Evolutionary conservation across 2,888 invertebrate species (phyloP).

Genomic region (Thysanoteuthis rhombus): DNA sequence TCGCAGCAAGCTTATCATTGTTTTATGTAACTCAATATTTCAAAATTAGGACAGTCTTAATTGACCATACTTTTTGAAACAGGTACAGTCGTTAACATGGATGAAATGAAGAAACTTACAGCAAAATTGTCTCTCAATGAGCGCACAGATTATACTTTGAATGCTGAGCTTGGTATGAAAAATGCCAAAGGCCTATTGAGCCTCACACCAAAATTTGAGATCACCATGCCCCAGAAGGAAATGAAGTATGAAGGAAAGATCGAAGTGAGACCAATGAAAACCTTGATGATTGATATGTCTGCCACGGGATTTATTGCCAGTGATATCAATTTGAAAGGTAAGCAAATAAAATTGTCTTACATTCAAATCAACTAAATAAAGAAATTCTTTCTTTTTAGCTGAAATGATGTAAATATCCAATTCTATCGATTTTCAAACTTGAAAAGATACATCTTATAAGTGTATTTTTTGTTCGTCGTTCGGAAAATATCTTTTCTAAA

Average conservation of each 20-base stretch:
- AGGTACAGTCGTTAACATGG: background rate
- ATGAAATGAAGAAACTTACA: background rate
- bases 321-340: slow-evolving; percentile 12
- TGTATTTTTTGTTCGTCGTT: no score
- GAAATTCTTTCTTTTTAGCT: background rate
- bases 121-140: background rate
- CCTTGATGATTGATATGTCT: background rate
- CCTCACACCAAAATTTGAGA: background rate
- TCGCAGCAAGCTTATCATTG: background rate
- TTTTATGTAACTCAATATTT: background rate
- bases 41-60: background rate
- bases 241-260: background rate
- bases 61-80: background rate
- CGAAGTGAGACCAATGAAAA: background rate
- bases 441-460: no score
- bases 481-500: no score
- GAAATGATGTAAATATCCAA: background rate
- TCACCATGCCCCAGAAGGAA: background rate
- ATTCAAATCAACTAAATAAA: background rate
- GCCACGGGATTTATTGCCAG: background rate
- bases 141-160: background rate
- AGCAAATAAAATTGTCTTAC: background rate
- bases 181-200: background rate
- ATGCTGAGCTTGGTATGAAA: background rate
- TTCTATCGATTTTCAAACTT: background rate